These are phyloP conservation scores for Triplophysa siluroides DNA, from an alignment of 2,113 vertebrate species.

Conservation along the genomic window DNA sequence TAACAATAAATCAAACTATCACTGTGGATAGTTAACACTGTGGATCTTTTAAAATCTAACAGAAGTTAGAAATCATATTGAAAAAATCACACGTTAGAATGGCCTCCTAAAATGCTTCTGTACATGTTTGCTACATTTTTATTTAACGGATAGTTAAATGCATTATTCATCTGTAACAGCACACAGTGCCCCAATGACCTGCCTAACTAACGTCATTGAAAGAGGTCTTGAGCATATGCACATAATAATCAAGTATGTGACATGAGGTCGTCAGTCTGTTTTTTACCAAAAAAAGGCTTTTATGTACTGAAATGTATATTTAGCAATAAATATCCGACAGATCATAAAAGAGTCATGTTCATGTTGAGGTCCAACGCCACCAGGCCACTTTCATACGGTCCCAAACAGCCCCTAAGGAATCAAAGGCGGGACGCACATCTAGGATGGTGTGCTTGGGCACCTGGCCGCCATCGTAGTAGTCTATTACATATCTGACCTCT, in stretches of 20 bases:
- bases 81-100: background rate
- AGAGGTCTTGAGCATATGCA: background rate
- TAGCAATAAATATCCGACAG: background rate
- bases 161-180: background rate
- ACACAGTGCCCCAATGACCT: background rate
- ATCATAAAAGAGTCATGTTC: background rate
- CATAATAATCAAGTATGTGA: background rate
- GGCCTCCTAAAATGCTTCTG: background rate
- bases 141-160: background rate
- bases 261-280: background rate
- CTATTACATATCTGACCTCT: conserved; percentile 84
- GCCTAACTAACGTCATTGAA: background rate
- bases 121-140: background rate
- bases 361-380: conserved; percentile 81
- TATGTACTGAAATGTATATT: background rate
- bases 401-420: conserved; percentile 83
- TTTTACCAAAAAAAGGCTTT: background rate
- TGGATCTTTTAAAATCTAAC: background rate
- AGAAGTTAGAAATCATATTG: background rate
- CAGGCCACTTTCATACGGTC: conserved; percentile 87
- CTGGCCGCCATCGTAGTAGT: conserved; percentile 83
- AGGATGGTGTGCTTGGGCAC: conserved; percentile 76
- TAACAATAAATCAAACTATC: background rate
- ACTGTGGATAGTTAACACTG: background rate
- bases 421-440: conserved; percentile 84